A percentile compares a stretch with the other conserved stretches of the same genome.
phyloP scores from a whole-genome alignment of 2,113 vertebrate genomes.

The Procavia capensis region DNA sequence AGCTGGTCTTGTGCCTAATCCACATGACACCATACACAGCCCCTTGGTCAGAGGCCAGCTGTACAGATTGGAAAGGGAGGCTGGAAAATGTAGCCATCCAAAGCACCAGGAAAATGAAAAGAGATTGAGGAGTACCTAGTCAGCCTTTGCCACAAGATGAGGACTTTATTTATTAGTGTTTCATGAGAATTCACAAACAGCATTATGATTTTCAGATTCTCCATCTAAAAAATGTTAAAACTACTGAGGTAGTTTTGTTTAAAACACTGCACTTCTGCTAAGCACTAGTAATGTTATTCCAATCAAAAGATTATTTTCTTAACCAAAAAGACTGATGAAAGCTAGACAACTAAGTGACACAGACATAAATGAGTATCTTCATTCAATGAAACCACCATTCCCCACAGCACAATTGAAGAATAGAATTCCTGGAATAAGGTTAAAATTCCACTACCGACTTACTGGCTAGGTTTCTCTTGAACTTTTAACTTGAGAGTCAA shows the following conservation, averaged over 20 bases:
- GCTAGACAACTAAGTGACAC: not conserved
- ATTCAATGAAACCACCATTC: not conserved
- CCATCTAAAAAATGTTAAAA: not conserved
- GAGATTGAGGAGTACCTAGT: not conserved
- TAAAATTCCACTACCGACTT: not conserved
- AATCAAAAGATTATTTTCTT: not conserved
- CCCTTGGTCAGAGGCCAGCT: not conserved
- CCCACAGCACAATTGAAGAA: not conserved
- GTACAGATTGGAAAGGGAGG: not conserved
- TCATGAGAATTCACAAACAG: not conserved
- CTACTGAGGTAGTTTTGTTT: not conserved
- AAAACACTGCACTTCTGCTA: not conserved
- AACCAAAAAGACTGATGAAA: not conserved
- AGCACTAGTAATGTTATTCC: not conserved
- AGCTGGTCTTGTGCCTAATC: no score
- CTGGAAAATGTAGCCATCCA: not conserved
- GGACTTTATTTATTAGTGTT: not conserved
- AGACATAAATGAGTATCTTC: not conserved
- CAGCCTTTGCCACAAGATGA: not conserved
- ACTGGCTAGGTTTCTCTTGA: conserved; percentile 1
- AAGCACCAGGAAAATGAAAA: not conserved
- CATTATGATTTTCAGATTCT: not conserved
- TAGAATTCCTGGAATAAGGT: not conserved
- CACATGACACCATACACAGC: not conserved
- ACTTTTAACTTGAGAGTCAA: not conserved